Evolutionary conservation across 2,888 invertebrate species (phyloP).

Genomic region (Oscheius sp.): DNA sequence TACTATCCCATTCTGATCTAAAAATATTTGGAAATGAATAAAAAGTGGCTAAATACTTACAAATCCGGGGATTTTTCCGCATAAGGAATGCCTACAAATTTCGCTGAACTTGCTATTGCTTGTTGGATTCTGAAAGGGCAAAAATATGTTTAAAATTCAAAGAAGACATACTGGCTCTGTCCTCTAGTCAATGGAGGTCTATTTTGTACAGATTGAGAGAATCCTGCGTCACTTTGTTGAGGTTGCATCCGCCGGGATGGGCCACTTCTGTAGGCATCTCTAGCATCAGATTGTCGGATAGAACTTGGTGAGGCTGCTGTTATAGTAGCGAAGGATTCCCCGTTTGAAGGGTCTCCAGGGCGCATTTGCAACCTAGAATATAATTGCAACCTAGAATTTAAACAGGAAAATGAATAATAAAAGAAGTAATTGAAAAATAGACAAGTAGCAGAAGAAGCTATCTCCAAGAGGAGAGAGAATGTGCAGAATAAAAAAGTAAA

Average conservation of each 20-base stretch:
- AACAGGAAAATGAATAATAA: not conserved
- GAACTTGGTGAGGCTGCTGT: slow-evolving; percentile 8
- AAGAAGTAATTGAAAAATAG: no score
- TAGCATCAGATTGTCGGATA: not conserved
- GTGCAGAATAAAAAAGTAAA: no score
- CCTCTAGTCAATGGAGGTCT: slow-evolving; percentile 3
- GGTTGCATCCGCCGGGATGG: not conserved
- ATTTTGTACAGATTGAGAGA: not conserved
- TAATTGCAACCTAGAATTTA: not conserved
- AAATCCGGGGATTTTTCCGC: slow-evolving; percentile 11
- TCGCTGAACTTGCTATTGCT: slow-evolving; percentile 12
- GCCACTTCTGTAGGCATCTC: not conserved
- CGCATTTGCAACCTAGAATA: not conserved
- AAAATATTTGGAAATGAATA: no score
- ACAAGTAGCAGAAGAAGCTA: no score
- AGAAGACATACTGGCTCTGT: slow-evolving; percentile 27
- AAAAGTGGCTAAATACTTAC: not conserved
- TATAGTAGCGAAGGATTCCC: slow-evolving; percentile 11
- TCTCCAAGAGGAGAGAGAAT: no score
- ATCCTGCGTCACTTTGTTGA: slow-evolving; percentile 4
- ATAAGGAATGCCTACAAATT: slow-evolving; percentile 24
- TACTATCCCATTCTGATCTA: slow-evolving; percentile 28
- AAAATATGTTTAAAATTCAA: slow-evolving; percentile 14
- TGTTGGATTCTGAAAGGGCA: slow-evolving; percentile 19
- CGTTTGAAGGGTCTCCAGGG: not conserved